phyloP scores from a whole-genome alignment of 2,797 vertebrate genomes.

The Bryconaethiops microstoma region DNA sequence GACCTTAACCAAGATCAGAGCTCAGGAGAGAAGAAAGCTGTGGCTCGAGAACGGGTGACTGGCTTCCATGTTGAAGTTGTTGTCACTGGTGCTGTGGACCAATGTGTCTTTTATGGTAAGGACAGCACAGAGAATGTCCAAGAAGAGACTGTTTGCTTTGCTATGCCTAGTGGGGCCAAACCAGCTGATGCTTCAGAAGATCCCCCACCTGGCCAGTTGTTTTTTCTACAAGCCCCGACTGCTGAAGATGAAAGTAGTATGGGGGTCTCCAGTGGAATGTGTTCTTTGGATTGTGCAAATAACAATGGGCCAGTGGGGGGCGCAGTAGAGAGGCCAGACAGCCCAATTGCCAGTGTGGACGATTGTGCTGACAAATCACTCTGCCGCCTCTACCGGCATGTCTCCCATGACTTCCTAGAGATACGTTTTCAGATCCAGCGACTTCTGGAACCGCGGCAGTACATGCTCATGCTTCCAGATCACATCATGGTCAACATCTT shows the following conservation, averaged over 20 bases:
- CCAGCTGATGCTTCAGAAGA: conserved; percentile 80
- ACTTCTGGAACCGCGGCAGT: conserved; percentile 92
- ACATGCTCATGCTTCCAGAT: conserved; percentile 92
- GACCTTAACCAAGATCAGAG: conserved; percentile 69
- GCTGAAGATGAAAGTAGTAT: conserved; percentile 70
- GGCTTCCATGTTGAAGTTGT: conserved; percentile 97
- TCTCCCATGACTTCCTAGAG: conserved; percentile 95
- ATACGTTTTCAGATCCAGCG: conserved; percentile 97
- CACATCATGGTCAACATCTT: conserved; percentile 96
- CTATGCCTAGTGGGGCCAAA: conserved; percentile 65
- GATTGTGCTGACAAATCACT: conserved; percentile 82
- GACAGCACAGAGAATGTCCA: conserved; percentile 91
- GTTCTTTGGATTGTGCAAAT: conserved; percentile 77
- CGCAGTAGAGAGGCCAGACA: conserved; percentile 66
- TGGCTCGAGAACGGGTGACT: conserved; percentile 78
- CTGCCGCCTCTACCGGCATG: conserved; percentile 93
- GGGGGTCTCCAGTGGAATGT: conserved; percentile 62
- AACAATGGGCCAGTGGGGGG: conserved; percentile 63
- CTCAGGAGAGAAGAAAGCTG: conserved; percentile 63
- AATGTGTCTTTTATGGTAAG: conserved; percentile 93
- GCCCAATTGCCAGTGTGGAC: conserved; percentile 62
- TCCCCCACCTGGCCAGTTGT: conserved; percentile 89
- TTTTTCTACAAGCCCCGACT: conserved; percentile 81
- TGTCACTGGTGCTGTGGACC: conserved; percentile 93
- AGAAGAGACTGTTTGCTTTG: conserved; percentile 89